phyloP scores from a whole-genome alignment of 2,797 vertebrate species.

The Dromococcyx pavoninus region DNA sequence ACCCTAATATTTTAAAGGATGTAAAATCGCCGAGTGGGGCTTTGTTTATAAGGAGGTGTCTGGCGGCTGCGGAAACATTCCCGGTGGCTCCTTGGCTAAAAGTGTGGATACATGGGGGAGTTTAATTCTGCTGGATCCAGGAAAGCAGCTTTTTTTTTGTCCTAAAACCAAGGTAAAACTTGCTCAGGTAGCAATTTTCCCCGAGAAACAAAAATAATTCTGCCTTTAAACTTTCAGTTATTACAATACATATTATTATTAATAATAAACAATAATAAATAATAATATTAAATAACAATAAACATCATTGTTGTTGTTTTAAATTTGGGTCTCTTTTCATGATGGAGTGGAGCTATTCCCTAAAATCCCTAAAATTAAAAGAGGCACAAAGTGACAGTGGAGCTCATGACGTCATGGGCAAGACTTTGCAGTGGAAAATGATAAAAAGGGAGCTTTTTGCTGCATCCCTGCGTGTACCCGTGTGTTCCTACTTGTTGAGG shows the following conservation, averaged over 20 bases:
- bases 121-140: accelerated
- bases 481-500: accelerated
- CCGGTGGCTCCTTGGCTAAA: background rate
- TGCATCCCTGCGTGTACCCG: accelerated
- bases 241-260: too few species aligned
- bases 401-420: background rate
- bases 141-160: background rate
- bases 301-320: background rate
- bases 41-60: background rate
- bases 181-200: background rate
- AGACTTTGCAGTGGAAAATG: background rate
- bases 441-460: background rate
- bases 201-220: too few species aligned
- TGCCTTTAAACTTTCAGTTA: background rate
- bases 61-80: background rate
- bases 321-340: background rate
- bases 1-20: background rate
- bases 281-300: too few species aligned
- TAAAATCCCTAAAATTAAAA: background rate
- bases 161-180: background rate
- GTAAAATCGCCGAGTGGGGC: background rate
- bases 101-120: background rate
- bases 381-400: background rate
- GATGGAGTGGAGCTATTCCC: background rate
- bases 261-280: too few species aligned